A percentile compares a stretch with the other conserved stretches of the same genome.
phyloP scores from a whole-genome alignment of 2,797 vertebrate species.

The Telmatherina bonti region DNA sequence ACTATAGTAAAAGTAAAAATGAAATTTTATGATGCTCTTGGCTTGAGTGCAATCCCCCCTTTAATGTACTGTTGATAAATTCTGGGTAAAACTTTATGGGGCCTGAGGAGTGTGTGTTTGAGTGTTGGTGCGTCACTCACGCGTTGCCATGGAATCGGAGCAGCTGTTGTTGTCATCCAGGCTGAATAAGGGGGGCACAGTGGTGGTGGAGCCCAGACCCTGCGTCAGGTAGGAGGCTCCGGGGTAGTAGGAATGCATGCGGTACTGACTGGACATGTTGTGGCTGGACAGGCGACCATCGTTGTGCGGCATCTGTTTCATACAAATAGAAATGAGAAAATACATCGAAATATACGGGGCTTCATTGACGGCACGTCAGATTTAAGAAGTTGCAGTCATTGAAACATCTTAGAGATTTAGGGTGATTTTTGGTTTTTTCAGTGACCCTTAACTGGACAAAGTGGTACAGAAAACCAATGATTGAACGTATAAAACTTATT shows the following conservation, averaged over 20 bases:
- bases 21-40: conserved; percentile 69
- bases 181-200: conserved; percentile 85
- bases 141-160: conserved; percentile 83
- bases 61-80: conserved; percentile 78
- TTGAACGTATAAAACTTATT: too few species aligned
- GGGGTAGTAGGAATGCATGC: conserved; percentile 93
- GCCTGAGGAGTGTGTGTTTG: conserved; percentile 52
- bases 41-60: conserved; percentile 75
- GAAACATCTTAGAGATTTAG: too few species aligned
- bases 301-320: conserved; percentile 83
- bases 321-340: neutral
- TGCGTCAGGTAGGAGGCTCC: conserved; percentile 89
- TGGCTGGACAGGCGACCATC: conserved; percentile 85
- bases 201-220: conserved; percentile 80
- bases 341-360: neutral
- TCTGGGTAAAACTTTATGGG: conserved; percentile 80
- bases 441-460: too few species aligned
- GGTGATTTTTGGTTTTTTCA: too few species aligned
- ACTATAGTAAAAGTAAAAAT: conserved; percentile 44
- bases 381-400: neutral
- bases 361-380: neutral
- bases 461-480: too few species aligned
- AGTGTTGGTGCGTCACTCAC: conserved; percentile 81
- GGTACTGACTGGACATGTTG: conserved; percentile 88
- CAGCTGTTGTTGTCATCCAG: conserved; percentile 84